Conservation (phyloP, 2,113 vertebrate genomes). For the Tragelaphus imberbis region DNA sequence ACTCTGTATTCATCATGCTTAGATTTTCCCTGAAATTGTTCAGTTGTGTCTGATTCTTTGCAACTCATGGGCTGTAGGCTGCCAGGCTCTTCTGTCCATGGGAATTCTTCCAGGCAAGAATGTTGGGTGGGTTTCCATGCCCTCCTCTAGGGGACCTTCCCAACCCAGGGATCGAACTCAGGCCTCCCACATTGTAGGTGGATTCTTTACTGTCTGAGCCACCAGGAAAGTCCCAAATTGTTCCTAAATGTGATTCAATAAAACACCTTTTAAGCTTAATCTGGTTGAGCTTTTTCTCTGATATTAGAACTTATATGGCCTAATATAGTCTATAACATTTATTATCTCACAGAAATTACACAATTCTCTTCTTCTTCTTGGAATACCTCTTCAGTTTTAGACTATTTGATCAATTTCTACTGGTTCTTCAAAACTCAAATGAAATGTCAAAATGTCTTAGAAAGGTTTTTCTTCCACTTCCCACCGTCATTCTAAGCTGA, state of each 20-base stretch:
- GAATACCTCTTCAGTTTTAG: background rate
- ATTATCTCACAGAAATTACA: background rate
- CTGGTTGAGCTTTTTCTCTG: background rate
- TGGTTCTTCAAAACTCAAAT: background rate
- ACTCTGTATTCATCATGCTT: background rate
- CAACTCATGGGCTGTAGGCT: background rate
- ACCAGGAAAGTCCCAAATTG: background rate
- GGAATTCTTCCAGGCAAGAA: background rate
- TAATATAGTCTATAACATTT: background rate
- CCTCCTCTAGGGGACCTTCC: background rate
- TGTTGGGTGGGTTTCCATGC: background rate
- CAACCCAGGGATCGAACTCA: background rate
- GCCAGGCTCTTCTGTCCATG: rapidly evolving
- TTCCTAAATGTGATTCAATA: background rate
- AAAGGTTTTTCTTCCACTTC: background rate
- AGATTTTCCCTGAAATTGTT: background rate
- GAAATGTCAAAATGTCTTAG: background rate
- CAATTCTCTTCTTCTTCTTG: background rate
- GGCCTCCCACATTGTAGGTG: rapidly evolving
- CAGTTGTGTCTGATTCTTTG: background rate
- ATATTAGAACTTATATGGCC: no score
- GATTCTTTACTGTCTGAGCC: background rate
- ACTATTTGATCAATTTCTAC: background rate
- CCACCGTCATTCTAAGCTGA: background rate
- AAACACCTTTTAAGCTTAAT: background rate